phyloP scores from a whole-genome alignment of 2,888 invertebrate species.

The Desoria tigrina region DNA sequence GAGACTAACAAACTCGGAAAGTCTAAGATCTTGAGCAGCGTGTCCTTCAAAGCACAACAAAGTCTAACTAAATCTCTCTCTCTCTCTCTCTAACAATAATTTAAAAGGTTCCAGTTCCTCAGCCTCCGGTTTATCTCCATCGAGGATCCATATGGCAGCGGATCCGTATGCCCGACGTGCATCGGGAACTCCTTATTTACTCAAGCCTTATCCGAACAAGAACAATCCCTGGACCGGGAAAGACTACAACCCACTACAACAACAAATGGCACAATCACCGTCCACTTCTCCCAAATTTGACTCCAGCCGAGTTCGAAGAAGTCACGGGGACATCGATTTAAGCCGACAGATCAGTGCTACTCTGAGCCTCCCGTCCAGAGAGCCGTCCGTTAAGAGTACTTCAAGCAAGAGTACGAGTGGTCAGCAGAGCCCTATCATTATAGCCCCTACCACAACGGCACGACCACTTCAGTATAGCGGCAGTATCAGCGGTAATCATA shows the following conservation, averaged over 20 bases:
- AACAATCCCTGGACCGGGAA: background rate
- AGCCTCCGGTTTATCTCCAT: constrained; percentile 34
- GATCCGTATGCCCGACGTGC: constrained; percentile 40
- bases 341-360: constrained; percentile 43
- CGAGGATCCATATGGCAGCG: constrained; percentile 11
- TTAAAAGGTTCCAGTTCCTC: constrained; percentile 45
- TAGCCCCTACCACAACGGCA: background rate
- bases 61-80: constrained; percentile 16
- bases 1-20: too few relatives aligned
- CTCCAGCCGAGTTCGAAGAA: constrained; percentile 25
- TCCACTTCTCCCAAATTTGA: constrained; percentile 19
- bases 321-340: constrained; percentile 30
- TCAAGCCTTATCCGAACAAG: too few relatives aligned
- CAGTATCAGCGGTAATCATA: background rate
- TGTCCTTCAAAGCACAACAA: too few relatives aligned
- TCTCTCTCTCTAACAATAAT: too few relatives aligned
- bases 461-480: background rate
- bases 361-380: constrained; percentile 48
- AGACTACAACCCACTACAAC: constrained; percentile 1
- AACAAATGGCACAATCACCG: background rate
- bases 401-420: constrained; percentile 19
- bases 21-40: too few relatives aligned
- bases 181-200: constrained; percentile 19
- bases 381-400: constrained; percentile 44
- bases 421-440: constrained; percentile 11